These are phyloP conservation scores for Sinodicranocentrus sp. DNA, from an alignment of 2,888 invertebrate species.

Conservation along the genomic window DNA sequence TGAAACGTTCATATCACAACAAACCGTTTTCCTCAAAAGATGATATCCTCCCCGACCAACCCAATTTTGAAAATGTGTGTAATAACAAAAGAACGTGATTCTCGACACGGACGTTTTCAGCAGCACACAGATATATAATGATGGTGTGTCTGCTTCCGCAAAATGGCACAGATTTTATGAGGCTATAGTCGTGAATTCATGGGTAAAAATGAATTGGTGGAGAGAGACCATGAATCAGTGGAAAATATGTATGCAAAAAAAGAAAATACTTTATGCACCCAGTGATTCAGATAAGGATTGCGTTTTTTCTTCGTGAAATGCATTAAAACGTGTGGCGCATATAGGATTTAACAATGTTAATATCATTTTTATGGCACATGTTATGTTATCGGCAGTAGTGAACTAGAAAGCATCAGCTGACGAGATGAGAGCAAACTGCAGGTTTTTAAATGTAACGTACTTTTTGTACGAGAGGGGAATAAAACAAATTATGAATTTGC, in stretches of 20 bases:
- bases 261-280: no score
- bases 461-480: neutral
- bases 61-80: neutral
- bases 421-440: neutral
- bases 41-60: conserved; percentile 11
- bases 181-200: conserved; percentile 52
- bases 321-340: no score
- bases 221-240: neutral
- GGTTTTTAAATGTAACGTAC: neutral
- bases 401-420: conserved; percentile 9
- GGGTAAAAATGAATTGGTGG: conserved; percentile 23
- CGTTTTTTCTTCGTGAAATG: no score
- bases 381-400: conserved; percentile 4
- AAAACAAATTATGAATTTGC: conserved; percentile 12
- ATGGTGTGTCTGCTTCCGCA: conserved; percentile 24
- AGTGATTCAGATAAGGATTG: no score
- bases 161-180: conserved; percentile 50
- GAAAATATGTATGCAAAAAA: conserved; percentile 16
- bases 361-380: no score
- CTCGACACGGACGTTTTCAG: conserved; percentile 34
- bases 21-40: conserved; percentile 7
- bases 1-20: conserved; percentile 22
- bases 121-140: conserved; percentile 1
- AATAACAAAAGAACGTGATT: conserved; percentile 35
- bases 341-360: no score